Base-by-base conservation (phyloP, 2,888 invertebrate species). In the Hyles lineata region DNA sequence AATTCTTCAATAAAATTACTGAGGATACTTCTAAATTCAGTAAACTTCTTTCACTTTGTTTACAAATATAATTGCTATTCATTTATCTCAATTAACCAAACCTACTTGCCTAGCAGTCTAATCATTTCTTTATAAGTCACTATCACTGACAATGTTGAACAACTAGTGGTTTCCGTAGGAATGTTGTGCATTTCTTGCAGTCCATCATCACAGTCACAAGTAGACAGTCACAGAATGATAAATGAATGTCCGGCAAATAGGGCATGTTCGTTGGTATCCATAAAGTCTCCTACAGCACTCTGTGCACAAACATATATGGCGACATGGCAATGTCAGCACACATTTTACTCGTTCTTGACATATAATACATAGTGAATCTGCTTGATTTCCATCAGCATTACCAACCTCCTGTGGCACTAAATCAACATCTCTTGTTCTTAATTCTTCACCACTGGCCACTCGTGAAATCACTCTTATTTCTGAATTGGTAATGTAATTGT, bases 341-440 rank as follows among this genome's bases (percentile, higher is more conserved):
- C 95, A 95, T 84, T 95, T 95, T 75, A 92, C 91, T 6, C 93
- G 84, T 78, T 95, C 96, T 79, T 95, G 95, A 76, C 96, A 96
- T 76, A 95, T 93, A 21, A 96, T 92, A 88, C 96, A 96, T 19
- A 92, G 83, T 60, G 90, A 85, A 80, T 95, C 95, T 17, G 88
- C 85, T 75, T 83, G 82, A 82, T 85, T 86, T 9, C 76, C 83
- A 79, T 85, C 86, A 60, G 88, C 89, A 76, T 83, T 85, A 74
- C 86, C 87, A 74, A 79, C 76, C 4, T 79, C 78, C 74, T 77
- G 76, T 35, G 81, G 70, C 74, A 69, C 77, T 19, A 79, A 76
- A 69, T 81, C 79, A 0, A 76, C 75, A 58, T 88, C 87, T 78
- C 87, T 85, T 35, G 82, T 74, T 70, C 76, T 75, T 59, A 89